phyloP scores from a whole-genome alignment of 2,797 vertebrate genomes.

The Aphelocoma californica region DNA sequence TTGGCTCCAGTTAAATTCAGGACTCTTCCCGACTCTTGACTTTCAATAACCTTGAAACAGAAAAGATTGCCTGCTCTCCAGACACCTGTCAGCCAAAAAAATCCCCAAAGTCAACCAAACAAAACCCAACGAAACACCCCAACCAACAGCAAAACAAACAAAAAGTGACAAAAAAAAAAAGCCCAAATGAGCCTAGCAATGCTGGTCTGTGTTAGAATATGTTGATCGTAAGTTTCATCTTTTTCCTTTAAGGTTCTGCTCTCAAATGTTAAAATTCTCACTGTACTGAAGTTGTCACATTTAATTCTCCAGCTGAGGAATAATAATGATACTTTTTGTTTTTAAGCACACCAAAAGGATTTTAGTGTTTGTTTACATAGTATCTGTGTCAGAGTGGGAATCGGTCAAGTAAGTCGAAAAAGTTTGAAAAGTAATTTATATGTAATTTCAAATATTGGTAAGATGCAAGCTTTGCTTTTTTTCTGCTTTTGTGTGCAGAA shows the following conservation, averaged over 20 bases:
- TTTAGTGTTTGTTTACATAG: not conserved
- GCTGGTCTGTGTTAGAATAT: not conserved
- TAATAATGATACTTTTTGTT: not conserved
- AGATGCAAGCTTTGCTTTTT: not conserved
- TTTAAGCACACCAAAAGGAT: not conserved
- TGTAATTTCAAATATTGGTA: not conserved
- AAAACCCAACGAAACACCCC: not conserved
- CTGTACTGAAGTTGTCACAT: not conserved
- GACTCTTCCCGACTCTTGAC: not conserved
- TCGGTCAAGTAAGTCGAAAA: not conserved
- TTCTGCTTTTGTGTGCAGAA: not conserved
- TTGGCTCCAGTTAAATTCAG: not conserved
- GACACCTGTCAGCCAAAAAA: not conserved
- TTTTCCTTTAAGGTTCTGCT: not conserved
- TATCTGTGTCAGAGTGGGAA: not conserved
- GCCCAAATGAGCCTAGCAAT: fast-evolving
- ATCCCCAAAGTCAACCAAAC: too few relatives aligned
- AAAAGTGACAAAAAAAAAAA: not conserved
- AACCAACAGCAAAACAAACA: not conserved
- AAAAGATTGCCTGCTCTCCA: not conserved
- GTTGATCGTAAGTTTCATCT: not conserved
- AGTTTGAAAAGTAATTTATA: not conserved
- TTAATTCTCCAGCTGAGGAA: not conserved
- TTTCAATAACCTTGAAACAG: not conserved
- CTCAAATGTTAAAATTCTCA: not conserved